Evolutionary conservation across 35 echinoderm and acorn worm genomes (phyloP).

Genomic region (Lytechinus variegatus): DNA sequence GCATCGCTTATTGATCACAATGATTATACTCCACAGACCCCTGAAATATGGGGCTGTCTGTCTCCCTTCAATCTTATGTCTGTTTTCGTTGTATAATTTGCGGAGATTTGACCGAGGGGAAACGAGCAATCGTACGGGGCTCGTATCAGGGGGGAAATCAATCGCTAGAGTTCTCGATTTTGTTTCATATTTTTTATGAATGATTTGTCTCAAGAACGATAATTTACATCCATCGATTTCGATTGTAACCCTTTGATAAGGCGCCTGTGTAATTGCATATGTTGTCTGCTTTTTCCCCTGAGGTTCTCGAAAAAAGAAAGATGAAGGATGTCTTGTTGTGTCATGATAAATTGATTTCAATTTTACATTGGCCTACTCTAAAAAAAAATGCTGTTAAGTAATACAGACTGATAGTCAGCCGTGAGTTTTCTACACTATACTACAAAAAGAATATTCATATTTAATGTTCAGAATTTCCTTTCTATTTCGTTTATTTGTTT

Average conservation of each 20-base stretch:
- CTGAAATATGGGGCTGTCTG: not conserved
- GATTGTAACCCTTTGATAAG: not conserved
- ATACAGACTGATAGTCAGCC: no score
- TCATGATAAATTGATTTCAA: no score
- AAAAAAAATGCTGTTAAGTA: no score
- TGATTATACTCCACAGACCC: not conserved
- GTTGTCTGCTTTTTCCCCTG: not conserved
- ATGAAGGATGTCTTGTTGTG: no score
- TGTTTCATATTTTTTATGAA: not conserved
- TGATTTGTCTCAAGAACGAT: not conserved
- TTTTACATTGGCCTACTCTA: no score
- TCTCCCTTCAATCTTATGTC: not conserved
- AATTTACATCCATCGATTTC: not conserved
- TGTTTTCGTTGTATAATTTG: constrained; percentile 20
- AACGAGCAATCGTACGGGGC: not conserved
- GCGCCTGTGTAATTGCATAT: not conserved
- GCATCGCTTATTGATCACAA: not conserved
- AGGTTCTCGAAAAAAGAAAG: not conserved
- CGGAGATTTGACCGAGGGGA: not conserved
- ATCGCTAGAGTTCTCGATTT: not conserved
- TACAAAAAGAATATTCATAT: no score
- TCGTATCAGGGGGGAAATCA: not conserved
- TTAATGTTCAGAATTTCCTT: no score
- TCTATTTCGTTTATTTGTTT: no score
- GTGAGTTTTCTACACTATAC: no score